Base-by-base conservation (phyloP, 2,797 vertebrate genomes). In the Acrossocheilus fasciatus region DNA sequence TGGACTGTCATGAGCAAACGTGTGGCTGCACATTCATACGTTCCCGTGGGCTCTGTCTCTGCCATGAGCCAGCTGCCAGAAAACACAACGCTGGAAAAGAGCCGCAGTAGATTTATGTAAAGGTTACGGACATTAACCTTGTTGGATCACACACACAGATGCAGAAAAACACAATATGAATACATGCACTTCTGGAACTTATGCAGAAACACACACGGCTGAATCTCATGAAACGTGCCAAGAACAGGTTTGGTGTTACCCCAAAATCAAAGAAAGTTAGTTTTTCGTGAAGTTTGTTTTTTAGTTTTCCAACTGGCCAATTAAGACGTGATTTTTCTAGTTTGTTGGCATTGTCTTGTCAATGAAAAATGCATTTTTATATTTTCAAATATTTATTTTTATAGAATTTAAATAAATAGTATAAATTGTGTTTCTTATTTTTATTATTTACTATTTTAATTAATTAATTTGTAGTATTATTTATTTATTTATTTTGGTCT, bases 101-200 rank as follows among this genome's bases (percentile, higher is more conserved):
- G 73, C 11, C 11, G 18, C 36, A 23, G 50, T 69, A 87, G 88
- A 87, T 90, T 90, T 89, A 89, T 89, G 84, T 84, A 81, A 86
- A 86, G 89, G 87, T 84, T 86, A 89, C 4, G 47, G 81, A 64
- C 86, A 90, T 90, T 90, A 87, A 89, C 88, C 89, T 89, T 87
- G 86, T 81, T 86, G 64, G 75, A 75, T 87, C 81, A 47, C 85
- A 86, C 87, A 59, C 82, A 90, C 78, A 77, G 41, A 85, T 86
- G 80, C 85, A 87, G 70, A 81, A 83, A 86, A 83, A 74, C 64
- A 84, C 57, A 39, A 84, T 72, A 72, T 59, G 77, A 84, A 80
- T 85, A 54, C 85, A 47, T 68, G 34, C 72, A 69, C 66, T 36
- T 54, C 15, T 5, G 39, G 36, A 80, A 86, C 64, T 77, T 77